phyloP scores from a whole-genome alignment of 2,888 invertebrate species.

The Drosophila algonquin region DNA sequence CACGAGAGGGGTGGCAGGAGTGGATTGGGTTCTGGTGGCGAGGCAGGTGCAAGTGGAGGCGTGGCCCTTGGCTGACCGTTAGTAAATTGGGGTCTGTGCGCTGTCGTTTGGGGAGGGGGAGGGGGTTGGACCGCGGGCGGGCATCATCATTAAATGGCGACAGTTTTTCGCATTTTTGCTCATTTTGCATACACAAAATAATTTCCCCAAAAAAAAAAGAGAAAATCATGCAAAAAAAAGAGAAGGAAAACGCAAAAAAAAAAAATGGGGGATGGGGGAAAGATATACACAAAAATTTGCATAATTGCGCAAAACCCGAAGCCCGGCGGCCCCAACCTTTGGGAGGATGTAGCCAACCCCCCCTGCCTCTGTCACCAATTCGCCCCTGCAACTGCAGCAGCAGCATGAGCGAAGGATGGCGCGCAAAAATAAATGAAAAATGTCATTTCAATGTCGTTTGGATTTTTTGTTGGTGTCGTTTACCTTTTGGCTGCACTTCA shows the following conservation, averaged over 20 bases:
- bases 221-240: conserved; percentile 11
- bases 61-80: conserved; percentile 54
- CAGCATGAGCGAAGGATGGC: conserved; percentile 35
- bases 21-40: not conserved
- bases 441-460: conserved; percentile 81
- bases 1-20: not conserved
- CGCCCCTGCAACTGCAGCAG: conserved; percentile 9
- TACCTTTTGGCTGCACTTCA: conserved; percentile 80
- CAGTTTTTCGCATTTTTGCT: conserved; percentile 52
- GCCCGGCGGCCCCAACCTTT: conserved; percentile 19
- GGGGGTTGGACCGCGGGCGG: conserved; percentile 13
- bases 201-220: conserved; percentile 40
- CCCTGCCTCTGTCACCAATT: not conserved
- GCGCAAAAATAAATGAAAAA: conserved; percentile 73
- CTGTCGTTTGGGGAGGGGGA: not conserved
- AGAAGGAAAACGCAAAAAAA: not conserved
- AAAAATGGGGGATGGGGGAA: not conserved
- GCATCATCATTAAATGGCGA: conserved; percentile 53
- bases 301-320: conserved; percentile 53
- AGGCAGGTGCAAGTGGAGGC: conserved; percentile 36
- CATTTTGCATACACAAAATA: conserved; percentile 47
- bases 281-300: conserved; percentile 40
- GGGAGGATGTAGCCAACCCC: not conserved
- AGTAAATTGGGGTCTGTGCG: conserved; percentile 32
- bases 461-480: conserved; percentile 76